Conservation (phyloP, 2,113 vertebrate species). For the Dryoscopus gambensis region DNA sequence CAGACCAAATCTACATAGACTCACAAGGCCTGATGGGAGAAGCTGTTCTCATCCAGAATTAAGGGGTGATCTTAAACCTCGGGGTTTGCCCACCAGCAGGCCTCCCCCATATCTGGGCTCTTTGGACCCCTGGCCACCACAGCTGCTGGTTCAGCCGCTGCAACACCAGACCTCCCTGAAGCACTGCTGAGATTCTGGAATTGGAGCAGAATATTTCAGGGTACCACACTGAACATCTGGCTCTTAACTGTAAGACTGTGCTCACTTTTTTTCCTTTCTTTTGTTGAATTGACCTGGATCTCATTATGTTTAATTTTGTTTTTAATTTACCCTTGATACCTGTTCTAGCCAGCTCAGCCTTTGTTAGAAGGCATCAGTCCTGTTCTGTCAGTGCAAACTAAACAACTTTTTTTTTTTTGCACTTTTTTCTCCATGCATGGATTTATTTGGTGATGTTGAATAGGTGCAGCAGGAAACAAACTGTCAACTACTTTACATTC, state of each 20-base stretch:
- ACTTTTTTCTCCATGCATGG: neutral
- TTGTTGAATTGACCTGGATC: neutral
- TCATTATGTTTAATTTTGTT: neutral
- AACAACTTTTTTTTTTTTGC: neutral
- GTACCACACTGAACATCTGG: neutral
- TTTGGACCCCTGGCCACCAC: no score
- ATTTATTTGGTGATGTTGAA: neutral
- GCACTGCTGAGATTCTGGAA: neutral
- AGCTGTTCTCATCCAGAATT: no score
- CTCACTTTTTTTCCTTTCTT: neutral
- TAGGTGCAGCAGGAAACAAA: neutral
- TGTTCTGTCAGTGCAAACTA: neutral
- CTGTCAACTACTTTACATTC: neutral
- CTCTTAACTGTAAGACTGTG: neutral
- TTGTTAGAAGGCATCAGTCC: neutral
- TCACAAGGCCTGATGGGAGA: no score
- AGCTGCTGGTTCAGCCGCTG: no score
- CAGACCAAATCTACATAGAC: no score
- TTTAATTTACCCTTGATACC: neutral
- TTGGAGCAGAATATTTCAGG: neutral
- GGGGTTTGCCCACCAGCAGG: no score
- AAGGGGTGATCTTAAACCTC: no score
- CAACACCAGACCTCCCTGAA: neutral
- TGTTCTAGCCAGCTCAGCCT: neutral
- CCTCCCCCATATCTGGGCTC: no score